Conservation (phyloP, 2,797 vertebrate species). For the Galagoides demidoff region DNA sequence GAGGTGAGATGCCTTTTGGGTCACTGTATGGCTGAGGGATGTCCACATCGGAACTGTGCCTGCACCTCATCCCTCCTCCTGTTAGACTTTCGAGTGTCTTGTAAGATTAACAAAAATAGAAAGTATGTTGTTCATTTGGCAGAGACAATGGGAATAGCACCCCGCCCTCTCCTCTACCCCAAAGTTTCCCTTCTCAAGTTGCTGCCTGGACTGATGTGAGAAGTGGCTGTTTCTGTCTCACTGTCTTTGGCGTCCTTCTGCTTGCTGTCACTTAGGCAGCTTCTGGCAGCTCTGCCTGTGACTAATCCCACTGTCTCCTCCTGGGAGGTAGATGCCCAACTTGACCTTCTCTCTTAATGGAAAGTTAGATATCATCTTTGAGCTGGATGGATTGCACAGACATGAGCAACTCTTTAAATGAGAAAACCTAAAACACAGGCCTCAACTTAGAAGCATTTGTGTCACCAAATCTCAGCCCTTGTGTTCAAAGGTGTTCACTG, state of each 20-base stretch:
- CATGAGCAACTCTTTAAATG: not conserved
- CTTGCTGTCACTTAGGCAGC: not conserved
- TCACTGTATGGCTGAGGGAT: not conserved
- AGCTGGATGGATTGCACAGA: not conserved
- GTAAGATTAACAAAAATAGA: not conserved
- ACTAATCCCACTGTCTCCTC: not conserved
- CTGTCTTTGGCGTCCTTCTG: not conserved
- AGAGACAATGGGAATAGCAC: not conserved
- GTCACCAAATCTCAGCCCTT: not conserved
- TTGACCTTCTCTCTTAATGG: not conserved
- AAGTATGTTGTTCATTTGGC: not conserved
- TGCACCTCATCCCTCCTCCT: not conserved
- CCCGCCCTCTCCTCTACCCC: too few species aligned
- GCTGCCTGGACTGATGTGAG: not conserved
- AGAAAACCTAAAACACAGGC: not conserved
- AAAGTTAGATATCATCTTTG: not conserved
- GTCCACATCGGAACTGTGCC: not conserved
- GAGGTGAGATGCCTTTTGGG: not conserved
- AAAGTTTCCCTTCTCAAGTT: not conserved
- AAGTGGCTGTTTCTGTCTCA: not conserved
- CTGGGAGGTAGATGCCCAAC: not conserved
- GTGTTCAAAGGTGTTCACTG: not conserved
- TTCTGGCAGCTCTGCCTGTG: not conserved
- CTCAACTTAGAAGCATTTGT: not conserved
- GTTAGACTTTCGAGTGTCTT: not conserved